Base-by-base conservation (phyloP, 2,797 vertebrate species). In the Gallinago stenura region DNA sequence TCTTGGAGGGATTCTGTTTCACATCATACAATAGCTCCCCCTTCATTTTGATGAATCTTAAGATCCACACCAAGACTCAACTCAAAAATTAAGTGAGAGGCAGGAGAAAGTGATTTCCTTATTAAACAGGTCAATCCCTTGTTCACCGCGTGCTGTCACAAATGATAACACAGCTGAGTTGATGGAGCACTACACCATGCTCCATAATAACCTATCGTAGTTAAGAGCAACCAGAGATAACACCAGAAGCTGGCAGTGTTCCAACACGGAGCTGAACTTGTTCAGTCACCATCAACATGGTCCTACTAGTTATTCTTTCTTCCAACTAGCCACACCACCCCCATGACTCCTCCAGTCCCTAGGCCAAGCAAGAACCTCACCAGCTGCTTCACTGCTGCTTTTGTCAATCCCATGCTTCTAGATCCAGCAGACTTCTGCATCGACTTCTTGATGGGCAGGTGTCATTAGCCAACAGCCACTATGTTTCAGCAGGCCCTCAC, bases 241-340 rank as follows among this genome's bases (percentile, higher is more conserved):
- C 6, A 21, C 35, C n/a, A 30, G 14, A 56, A 69, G n/a, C 28
- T 37, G 15, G 33, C 41, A 76, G 19, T 2, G 5, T 46, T 81
- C 53, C 46, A 61, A 25, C 3, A 33, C 0, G 0, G 14, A 66
- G 15, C 3, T 19, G 20, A 81, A 56, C 45, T 73, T 5, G 0
- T 20, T 46, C 62, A 68, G 61, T 31, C 46, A 54, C 33, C 33
- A 68, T 41, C 28, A 82, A 48, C 19, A 46, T 1, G 1, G 25
- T 18, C 28, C 25, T 48, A 37, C 28, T 10, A 46, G 15, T 50
- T 9, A 28, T 9, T 60, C 45, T 65, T 71, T 85, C 66, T 61
- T 79, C 37, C 39, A 76, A 26, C 15, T 37, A 54, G 31, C 12
- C 17, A 4, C 9, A 71, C 9, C 22, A 78, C 15, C 33, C 50